Percentiles rank a stretch among this genome's conserved stretches.
These are phyloP conservation scores for Aricia agestis DNA, from an alignment of 1,140 invertebrate genomes.

Conservation along the genomic window DNA sequence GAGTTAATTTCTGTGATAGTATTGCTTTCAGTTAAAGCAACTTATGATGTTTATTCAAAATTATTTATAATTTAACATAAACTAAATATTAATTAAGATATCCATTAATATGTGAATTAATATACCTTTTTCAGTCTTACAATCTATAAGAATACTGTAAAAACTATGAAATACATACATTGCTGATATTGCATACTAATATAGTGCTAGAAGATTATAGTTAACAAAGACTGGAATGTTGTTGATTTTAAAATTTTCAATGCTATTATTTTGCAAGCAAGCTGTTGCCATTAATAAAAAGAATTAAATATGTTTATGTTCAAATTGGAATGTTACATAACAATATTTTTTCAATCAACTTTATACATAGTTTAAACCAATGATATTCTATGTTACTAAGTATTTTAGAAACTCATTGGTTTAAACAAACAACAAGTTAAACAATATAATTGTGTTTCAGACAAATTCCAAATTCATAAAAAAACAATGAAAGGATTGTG, in stretches of 20 bases:
- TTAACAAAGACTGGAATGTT: not conserved
- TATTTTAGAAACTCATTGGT: no score
- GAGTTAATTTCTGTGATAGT: constrained; percentile 51
- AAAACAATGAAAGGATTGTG: no score
- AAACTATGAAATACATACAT: constrained; percentile 21
- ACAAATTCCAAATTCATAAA: no score
- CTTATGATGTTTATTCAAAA: not conserved
- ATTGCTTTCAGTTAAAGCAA: constrained; percentile 27
- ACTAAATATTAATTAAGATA: constrained; percentile 40
- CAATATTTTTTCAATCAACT: no score
- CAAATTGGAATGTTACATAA: no score
- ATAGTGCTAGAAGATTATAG: not conserved
- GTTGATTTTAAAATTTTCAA: not conserved
- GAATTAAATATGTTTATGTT: no score
- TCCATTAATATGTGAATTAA: constrained; percentile 37
- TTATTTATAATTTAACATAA: not conserved
- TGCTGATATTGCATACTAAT: not conserved
- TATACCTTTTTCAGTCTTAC: constrained; percentile 71
- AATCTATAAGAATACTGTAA: constrained; percentile 67
- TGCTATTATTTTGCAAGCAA: no score
- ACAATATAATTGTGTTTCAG: no score
- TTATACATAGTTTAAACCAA: no score
- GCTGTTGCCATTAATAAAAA: no score
- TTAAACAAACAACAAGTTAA: no score
- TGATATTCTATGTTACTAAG: no score